Conservation (phyloP, 2,113 vertebrate species). For the Proterorhinus semilunaris region DNA sequence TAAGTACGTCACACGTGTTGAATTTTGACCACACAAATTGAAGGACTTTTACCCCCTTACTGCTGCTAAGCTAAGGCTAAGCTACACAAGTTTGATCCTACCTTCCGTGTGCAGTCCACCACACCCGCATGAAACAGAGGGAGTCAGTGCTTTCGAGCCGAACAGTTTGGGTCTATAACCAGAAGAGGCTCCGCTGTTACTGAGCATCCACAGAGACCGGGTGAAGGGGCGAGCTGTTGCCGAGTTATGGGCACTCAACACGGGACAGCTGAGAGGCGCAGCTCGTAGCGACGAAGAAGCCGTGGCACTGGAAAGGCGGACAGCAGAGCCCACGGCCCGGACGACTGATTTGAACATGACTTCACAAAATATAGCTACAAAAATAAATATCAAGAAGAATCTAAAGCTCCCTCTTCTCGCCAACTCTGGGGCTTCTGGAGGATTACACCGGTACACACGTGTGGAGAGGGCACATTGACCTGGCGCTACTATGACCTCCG, state of each 20-base stretch:
- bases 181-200: constrained; percentile 55
- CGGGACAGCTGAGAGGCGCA: constrained; percentile 52
- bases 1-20: too few relatives aligned
- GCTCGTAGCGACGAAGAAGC: constrained; percentile 41
- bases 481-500: constrained; percentile 56
- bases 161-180: constrained; percentile 71
- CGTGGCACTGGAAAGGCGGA: constrained; percentile 60
- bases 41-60: too few relatives aligned
- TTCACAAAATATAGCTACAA: background rate
- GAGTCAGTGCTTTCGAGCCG: constrained; percentile 55
- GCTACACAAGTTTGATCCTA: constrained; percentile 34
- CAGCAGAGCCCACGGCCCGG: constrained; percentile 64
- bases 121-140: constrained; percentile 80
- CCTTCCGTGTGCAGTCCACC: constrained; percentile 90
- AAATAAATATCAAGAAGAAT: background rate
- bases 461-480: constrained; percentile 81
- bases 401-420: too few relatives aligned
- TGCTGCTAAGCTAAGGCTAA: background rate
- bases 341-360: constrained; percentile 73
- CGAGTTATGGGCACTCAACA: constrained; percentile 46
- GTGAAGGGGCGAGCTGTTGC: constrained; percentile 69
- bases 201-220: constrained; percentile 80
- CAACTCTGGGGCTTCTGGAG: background rate
- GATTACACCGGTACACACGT: constrained; percentile 61
- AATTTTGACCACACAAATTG: background rate